Evolutionary conservation across 2,113 vertebrate genomes (phyloP).

Genomic region (Craseonycteris thonglongyai): DNA sequence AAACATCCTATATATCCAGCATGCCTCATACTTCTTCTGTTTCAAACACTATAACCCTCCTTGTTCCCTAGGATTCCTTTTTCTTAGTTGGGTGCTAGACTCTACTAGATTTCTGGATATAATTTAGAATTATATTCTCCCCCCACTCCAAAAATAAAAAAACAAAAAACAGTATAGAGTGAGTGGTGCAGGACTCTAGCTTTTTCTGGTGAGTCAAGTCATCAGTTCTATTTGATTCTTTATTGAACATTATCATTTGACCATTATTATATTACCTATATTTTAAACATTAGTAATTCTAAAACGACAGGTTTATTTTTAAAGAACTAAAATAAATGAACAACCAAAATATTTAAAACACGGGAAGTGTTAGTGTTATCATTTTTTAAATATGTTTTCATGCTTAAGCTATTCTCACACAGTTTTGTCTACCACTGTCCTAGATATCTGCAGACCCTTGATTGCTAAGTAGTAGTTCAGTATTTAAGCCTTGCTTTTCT

Average conservation of each 20-base stretch:
- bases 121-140: neutral
- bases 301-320: neutral
- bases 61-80: neutral
- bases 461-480: neutral
- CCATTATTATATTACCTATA: neutral
- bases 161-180: neutral
- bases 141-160: no score
- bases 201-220: neutral
- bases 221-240: neutral
- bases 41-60: neutral
- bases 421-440: neutral
- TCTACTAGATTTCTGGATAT: neutral
- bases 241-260: neutral
- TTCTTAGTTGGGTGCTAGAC: neutral
- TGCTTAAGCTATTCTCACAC: neutral
- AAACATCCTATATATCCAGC: neutral
- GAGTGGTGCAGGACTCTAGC: rapidly evolving
- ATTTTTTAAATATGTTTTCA: neutral
- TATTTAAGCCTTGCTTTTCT: neutral
- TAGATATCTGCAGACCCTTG: neutral
- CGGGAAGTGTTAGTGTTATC: neutral
- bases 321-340: neutral
- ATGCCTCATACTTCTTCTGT: neutral
- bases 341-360: neutral
- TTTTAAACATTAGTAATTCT: neutral